These are phyloP conservation scores for Prietella phreatophila DNA, from an alignment of 2,113 vertebrate species.

Conservation along the genomic window DNA sequence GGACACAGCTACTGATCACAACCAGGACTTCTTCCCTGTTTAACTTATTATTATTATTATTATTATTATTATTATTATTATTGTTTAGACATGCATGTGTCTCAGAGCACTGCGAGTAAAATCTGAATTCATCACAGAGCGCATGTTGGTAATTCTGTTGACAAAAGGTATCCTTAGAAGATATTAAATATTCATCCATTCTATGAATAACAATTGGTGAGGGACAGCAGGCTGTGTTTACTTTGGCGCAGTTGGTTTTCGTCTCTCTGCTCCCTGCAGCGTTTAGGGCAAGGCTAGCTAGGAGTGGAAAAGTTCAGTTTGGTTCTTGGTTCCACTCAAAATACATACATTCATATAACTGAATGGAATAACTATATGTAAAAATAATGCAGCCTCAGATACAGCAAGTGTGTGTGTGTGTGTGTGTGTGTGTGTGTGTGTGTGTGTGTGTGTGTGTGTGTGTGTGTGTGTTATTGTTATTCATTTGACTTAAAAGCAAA, in stretches of 20 bases:
- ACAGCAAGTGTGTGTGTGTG: not conserved
- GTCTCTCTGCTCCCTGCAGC: slow-evolving; percentile 23
- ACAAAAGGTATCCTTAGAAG: slow-evolving; percentile 69
- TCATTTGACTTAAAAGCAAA: not conserved
- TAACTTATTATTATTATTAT: not conserved
- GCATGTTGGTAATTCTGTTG: slow-evolving; percentile 79
- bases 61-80: not conserved
- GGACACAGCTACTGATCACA: not conserved
- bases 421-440: not conserved
- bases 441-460: not conserved
- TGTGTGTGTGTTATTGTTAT: not conserved
- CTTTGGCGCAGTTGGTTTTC: slow-evolving; percentile 46
- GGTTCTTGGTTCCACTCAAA: not conserved
- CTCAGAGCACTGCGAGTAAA: slow-evolving; percentile 48
- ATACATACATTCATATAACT: slow-evolving; percentile 7
- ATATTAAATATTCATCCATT: slow-evolving; percentile 64
- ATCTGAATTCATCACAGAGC: slow-evolving; percentile 72
- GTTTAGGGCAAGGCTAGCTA: slow-evolving; percentile 8
- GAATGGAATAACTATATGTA: slow-evolving; percentile 16
- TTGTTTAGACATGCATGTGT: not conserved
- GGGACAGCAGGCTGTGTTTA: slow-evolving; percentile 58
- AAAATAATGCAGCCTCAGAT: not conserved
- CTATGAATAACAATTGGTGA: slow-evolving; percentile 77
- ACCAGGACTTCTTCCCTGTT: not conserved
- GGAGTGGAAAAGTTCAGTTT: slow-evolving; percentile 33